phyloP scores from a whole-genome alignment of 2,888 invertebrate species.

The Anthophora plumipes region DNA sequence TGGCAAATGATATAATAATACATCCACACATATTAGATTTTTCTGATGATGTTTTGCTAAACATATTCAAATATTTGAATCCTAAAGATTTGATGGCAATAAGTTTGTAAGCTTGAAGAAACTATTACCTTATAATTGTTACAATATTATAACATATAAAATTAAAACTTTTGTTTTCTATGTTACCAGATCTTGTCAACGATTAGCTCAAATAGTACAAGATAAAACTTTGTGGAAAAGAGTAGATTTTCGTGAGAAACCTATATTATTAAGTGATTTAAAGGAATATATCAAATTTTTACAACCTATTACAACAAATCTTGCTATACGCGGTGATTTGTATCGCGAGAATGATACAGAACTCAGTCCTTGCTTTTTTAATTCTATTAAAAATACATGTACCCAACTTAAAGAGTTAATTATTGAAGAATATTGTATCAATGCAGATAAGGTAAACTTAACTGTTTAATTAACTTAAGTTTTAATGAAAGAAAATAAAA shows the following conservation, averaged over 20 bases:
- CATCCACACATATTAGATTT: slow-evolving; percentile 84
- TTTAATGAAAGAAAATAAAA: not conserved
- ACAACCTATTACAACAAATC: slow-evolving; percentile 82
- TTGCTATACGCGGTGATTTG: slow-evolving; percentile 78
- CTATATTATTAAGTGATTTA: slow-evolving; percentile 80
- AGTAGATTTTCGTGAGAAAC: slow-evolving; percentile 84
- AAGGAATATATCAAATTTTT: slow-evolving; percentile 85
- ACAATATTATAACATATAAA: slow-evolving; percentile 8
- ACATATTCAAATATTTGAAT: slow-evolving; percentile 84
- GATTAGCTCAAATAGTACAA: slow-evolving; percentile 84
- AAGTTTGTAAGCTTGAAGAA: slow-evolving; percentile 84
- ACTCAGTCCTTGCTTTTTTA: slow-evolving; percentile 81
- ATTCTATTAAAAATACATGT: slow-evolving; percentile 82
- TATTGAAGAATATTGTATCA: slow-evolving; percentile 86
- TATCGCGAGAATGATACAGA: slow-evolving; percentile 80
- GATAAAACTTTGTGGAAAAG: slow-evolving; percentile 86
- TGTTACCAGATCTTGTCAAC: slow-evolving; percentile 84
- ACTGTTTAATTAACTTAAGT: not conserved
- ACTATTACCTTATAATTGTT: slow-evolving; percentile 17
- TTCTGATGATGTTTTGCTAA: slow-evolving; percentile 87
- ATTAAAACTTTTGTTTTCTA: not conserved
- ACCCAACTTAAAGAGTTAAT: slow-evolving; percentile 83
- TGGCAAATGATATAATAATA: slow-evolving; percentile 58
- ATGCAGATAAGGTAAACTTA: slow-evolving; percentile 85
- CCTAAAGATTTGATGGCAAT: slow-evolving; percentile 86